Base-by-base conservation (phyloP, 2,797 vertebrate genomes). In the Eulemur rubriventer region DNA sequence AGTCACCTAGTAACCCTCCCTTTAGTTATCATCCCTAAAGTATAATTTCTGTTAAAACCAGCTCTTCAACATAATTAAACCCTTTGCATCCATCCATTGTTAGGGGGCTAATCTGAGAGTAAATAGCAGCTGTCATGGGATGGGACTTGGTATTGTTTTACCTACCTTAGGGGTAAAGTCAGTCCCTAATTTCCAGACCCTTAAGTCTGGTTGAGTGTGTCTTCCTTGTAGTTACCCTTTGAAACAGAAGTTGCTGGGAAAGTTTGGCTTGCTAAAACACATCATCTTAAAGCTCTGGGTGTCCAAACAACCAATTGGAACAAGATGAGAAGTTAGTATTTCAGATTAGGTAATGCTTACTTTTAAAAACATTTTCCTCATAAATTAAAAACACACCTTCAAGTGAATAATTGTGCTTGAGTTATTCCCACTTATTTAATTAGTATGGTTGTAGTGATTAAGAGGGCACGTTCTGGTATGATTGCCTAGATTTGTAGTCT, bases 331-430 rank as follows among this genome's bases (percentile, higher is more conserved):
- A 80, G 5, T 50, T 82, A 59, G 33, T 87, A 50, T 59, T 95
- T 85, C 43, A 82, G 86, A 89, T 63, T 82, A 82, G 50, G 57
- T 63, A 67, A 43, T 67, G 50, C 35, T 84, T 59, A 26, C 50
- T 84, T 91, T 78, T 59, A 41, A 80, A 70, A 89, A 63, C 4
- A 48, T 82, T 26, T 70, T 72, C 38, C 52, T 81, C 24, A 41
- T 82, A 91, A 91, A 33, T 83, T 93, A 69, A 92, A 92, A 93
- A 85, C 30, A 73, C 67, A 57, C 48, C 78, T 93, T 89, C 30
- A 84, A 67, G 35, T 67, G 24, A 78, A 86, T 33, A 94, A 33
- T 13, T 83, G 14, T 72, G 20, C 57, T 93, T 79, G 57, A 70
- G 24, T 59, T 72, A 61, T 30, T 48, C 72, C 2, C 30, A 17